Percentiles rank a stretch among this genome's conserved stretches.
These are phyloP conservation scores for Plebejus anna DNA, from an alignment of 2,888 invertebrate genomes.

Conservation along the genomic window DNA sequence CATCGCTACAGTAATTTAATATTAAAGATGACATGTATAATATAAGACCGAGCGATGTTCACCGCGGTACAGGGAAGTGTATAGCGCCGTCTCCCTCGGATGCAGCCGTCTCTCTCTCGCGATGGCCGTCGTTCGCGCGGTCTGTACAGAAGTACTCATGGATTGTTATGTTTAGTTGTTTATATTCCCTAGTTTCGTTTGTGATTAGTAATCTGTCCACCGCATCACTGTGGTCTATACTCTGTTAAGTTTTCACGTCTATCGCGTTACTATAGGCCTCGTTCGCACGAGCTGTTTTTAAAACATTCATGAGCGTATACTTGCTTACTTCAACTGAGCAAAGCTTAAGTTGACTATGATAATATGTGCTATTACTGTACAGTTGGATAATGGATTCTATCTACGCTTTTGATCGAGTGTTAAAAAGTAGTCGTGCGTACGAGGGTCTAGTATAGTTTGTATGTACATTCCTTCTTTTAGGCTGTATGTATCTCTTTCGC, in stretches of 20 bases:
- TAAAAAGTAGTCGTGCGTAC: neutral
- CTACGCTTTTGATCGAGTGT: neutral
- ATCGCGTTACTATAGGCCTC: neutral
- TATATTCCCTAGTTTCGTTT: constrained; percentile 9
- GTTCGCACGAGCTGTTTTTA: neutral
- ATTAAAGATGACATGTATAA: neutral
- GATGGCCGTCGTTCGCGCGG: constrained; percentile 5
- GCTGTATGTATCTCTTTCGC: constrained; percentile 8
- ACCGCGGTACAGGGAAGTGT: neutral
- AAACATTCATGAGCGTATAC: neutral
- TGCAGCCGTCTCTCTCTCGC: constrained; percentile 11
- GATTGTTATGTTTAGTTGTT: constrained; percentile 22
- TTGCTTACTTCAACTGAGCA: neutral
- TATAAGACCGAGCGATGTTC: neutral
- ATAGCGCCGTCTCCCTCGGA: constrained; percentile 6
- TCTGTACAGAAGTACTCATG: constrained; percentile 2
- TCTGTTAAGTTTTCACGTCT: constrained; percentile 10
- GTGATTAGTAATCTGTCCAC: neutral
- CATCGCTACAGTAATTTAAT: neutral
- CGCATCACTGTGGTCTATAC: neutral
- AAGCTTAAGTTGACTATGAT: neutral
- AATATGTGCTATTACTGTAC: neutral
- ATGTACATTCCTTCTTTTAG: constrained; percentile 25
- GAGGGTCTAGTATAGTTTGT: neutral
- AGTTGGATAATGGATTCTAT: neutral